These are phyloP conservation scores for Lacerta agilis DNA, from an alignment of 2,797 vertebrate genomes.

Conservation along the genomic window DNA sequence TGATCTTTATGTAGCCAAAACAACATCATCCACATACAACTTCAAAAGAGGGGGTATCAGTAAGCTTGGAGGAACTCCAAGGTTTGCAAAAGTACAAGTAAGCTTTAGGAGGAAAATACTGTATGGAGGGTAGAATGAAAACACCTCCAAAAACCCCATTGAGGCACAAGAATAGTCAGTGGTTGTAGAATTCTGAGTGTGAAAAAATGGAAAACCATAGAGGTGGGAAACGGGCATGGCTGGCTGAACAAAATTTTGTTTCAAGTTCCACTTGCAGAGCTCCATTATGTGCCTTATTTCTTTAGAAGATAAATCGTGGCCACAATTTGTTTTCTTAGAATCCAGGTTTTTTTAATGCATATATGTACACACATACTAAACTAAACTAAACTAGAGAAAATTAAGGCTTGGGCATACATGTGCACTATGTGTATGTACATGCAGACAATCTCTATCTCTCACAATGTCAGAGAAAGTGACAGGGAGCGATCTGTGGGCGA, in stretches of 20 bases:
- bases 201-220: background rate
- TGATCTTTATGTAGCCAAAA: background rate
- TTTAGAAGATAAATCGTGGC: background rate
- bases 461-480: background rate
- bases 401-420: background rate
- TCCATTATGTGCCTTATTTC: background rate
- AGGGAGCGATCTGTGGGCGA: background rate
- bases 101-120: background rate
- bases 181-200: background rate
- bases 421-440: background rate
- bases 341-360: background rate
- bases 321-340: background rate
- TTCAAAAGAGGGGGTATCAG: background rate
- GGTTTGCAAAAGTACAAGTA: background rate
- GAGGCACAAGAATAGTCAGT: background rate
- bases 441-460: background rate
- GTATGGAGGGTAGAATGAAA: background rate
- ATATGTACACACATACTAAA: background rate
- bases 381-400: background rate
- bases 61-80: too few species aligned
- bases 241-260: background rate
- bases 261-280: background rate
- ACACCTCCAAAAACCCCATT: background rate
- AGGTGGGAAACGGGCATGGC: background rate
- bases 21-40: background rate